Conservation (phyloP, 1,140 invertebrate species). For the Calephelis nemesis region DNA sequence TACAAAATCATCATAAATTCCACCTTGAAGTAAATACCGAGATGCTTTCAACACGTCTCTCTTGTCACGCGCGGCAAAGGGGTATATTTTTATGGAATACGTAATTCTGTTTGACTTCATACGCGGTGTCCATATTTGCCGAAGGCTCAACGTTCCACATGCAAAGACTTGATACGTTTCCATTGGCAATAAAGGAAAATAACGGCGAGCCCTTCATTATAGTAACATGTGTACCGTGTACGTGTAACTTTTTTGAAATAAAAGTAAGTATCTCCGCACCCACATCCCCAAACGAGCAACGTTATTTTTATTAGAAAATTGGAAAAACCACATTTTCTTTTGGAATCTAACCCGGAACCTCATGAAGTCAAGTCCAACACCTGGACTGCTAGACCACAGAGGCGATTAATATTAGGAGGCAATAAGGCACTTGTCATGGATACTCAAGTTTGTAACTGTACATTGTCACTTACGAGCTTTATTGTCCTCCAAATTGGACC, state of each 20-base stretch:
- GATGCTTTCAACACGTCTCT: slow-evolving; percentile 33
- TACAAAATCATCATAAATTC: slow-evolving; percentile 22
- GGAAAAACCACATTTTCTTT: too few relatives aligned
- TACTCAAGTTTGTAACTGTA: too few relatives aligned
- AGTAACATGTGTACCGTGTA: too few relatives aligned
- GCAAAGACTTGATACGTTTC: slow-evolving; percentile 56
- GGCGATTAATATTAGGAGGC: background rate
- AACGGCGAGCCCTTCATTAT: too few relatives aligned
- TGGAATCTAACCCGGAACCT: too few relatives aligned
- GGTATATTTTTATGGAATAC: slow-evolving; percentile 79
- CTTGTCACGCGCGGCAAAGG: slow-evolving; percentile 67
- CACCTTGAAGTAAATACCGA: slow-evolving; percentile 26
- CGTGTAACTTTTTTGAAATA: background rate
- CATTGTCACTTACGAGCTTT: too few relatives aligned
- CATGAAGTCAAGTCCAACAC: too few relatives aligned
- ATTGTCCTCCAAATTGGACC: too few relatives aligned
- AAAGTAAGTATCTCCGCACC: background rate
- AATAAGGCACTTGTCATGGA: too few relatives aligned
- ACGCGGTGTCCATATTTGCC: slow-evolving; percentile 77
- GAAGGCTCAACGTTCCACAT: slow-evolving; percentile 74
- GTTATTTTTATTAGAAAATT: too few relatives aligned
- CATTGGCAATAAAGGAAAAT: slow-evolving; percentile 27
- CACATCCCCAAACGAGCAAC: too few relatives aligned
- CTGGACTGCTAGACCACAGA: too few relatives aligned
- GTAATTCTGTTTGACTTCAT: slow-evolving; percentile 78